Evolutionary conservation across 2,113 vertebrate genomes (phyloP).

Genomic region (Sander lucioperca): DNA sequence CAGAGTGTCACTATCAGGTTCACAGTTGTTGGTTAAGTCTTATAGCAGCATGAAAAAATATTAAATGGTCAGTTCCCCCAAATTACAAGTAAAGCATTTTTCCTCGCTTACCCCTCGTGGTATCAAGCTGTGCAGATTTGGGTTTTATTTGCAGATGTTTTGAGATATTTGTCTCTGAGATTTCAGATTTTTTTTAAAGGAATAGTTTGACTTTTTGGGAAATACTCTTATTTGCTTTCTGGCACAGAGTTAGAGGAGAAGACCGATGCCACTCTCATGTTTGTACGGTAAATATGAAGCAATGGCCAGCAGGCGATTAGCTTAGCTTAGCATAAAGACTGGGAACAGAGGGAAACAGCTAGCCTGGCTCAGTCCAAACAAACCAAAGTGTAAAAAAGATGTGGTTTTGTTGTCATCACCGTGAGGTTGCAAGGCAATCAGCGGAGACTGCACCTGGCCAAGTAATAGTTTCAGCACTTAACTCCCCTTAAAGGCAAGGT

Average conservation of each 20-base stretch:
- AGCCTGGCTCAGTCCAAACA: background rate
- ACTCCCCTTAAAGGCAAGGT: background rate
- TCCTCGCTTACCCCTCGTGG: background rate
- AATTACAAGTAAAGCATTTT: background rate
- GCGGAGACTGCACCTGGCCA: too few relatives aligned
- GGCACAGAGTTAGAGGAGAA: background rate
- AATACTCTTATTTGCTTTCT: background rate
- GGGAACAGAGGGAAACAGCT: background rate
- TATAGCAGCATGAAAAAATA: background rate
- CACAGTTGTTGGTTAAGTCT: background rate
- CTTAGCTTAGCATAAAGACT: background rate
- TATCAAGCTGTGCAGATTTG: background rate
- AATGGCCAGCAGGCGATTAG: background rate
- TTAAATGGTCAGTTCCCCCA: background rate
- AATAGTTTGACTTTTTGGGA: background rate
- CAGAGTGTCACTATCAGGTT: background rate
- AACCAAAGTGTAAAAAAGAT: background rate
- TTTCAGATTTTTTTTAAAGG: too few relatives aligned
- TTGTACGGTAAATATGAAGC: background rate
- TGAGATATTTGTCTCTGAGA: too few relatives aligned
- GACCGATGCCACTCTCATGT: background rate
- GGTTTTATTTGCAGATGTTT: background rate
- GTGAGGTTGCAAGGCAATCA: too few relatives aligned
- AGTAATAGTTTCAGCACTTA: constrained; percentile 6
- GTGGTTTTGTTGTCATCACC: background rate